Base-by-base conservation (phyloP, 2,113 vertebrate genomes). In the Galbula dea region DNA sequence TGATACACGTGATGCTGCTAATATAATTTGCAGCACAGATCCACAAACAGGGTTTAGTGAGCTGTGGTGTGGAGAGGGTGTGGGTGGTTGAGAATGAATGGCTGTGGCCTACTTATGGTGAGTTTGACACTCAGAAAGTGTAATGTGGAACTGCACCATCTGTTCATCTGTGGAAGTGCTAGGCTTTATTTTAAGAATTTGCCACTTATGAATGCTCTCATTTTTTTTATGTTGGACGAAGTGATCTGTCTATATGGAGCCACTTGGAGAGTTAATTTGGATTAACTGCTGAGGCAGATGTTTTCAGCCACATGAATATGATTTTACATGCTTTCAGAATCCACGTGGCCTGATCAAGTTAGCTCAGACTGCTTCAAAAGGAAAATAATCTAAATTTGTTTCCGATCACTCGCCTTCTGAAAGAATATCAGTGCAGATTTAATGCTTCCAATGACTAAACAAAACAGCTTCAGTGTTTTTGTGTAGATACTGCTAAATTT, bases 141-240 rank as follows among this genome's bases (percentile, higher is more conserved):
- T 95, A 62, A 76, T 69, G 66, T 92, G 67, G 84, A 93, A 79
- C 91, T 90, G 96, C 54, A 93, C 94, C 94, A 92, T 96, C 96
- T 96, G 96, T 36, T 95, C 4, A 0, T 93, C 93, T 66, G 67
- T 49, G 79, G 54, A 93, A 96, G 79, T 76, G 96, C 88, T 79
- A 16, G 39, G 71, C 63, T 86, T 88, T 96, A 92, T 95, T 95
- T 94, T 93, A 93, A 73, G 95, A 92, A 66, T 67, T 92, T 92
- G 67, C 46, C 51, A 48, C 51, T 88, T 75, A 82, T 0, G 3
- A 88, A 69, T 58, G 78, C 77, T 91, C 49, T 81, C 72, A 80
- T 52, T 48, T 54, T 18, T 32, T 19, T 32, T 67, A 84, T 66
- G 36, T 36, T 89, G 73, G 86, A 57, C 76, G 41, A 73, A 77